Percentiles rank a stretch among this genome's conserved stretches.
These are phyloP conservation scores for Apamea crenata DNA, from an alignment of 2,888 invertebrate genomes.

Conservation along the genomic window DNA sequence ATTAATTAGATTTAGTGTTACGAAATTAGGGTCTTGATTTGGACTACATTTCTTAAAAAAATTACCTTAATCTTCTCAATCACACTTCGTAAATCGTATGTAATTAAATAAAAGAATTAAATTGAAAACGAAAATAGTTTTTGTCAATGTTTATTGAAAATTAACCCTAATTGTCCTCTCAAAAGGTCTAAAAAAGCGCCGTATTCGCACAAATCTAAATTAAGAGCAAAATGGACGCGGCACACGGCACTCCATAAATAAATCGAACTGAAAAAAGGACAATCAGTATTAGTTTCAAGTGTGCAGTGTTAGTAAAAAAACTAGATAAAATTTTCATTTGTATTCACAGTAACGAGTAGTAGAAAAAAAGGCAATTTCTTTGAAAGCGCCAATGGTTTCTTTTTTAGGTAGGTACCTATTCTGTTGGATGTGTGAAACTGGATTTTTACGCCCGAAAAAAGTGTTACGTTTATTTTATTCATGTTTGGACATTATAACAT, in stretches of 20 bases:
- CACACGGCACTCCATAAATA: constrained; percentile 13
- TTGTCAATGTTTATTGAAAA: constrained; percentile 15
- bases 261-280: constrained; percentile 19
- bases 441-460: constrained; percentile 45
- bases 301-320: constrained; percentile 20
- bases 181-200: not conserved
- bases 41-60: not conserved
- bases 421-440: constrained; percentile 43
- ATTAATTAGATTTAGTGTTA: not conserved
- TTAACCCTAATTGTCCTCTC: not conserved
- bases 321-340: constrained; percentile 41
- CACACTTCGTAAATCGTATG: not conserved
- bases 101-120: not conserved
- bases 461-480: constrained; percentile 53
- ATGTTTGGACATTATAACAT: constrained; percentile 42
- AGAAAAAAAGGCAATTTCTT: constrained; percentile 53
- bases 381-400: constrained; percentile 60
- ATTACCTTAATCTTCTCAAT: no score
- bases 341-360: constrained; percentile 39
- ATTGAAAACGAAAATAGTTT: not conserved
- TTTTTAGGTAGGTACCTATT: constrained; percentile 43
- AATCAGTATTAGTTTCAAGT: constrained; percentile 34
- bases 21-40: not conserved
- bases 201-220: constrained; percentile 18
- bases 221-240: not conserved